These are phyloP conservation scores for Dunckerocampus dactyliophorus DNA, from an alignment of 2,113 vertebrate species.

Conservation along the genomic window DNA sequence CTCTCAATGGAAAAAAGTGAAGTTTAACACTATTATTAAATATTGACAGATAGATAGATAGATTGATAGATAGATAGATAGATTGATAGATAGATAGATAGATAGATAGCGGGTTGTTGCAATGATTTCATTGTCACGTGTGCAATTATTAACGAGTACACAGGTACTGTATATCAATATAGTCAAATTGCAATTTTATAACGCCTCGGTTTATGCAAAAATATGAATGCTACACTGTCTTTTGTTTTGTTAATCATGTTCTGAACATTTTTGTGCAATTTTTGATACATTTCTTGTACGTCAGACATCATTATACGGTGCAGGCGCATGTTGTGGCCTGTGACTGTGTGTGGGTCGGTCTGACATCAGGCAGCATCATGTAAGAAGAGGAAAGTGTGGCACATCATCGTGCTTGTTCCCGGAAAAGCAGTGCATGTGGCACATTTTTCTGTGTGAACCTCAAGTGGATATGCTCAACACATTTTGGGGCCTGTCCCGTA, in stretches of 20 bases:
- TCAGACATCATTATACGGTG: too few relatives aligned
- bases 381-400: not conserved
- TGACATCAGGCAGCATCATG: not conserved
- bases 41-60: not conserved
- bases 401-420: constrained; percentile 5
- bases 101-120: too few relatives aligned
- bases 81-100: not conserved
- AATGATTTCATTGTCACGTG: too few relatives aligned
- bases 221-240: not conserved
- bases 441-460: constrained; percentile 5
- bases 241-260: not conserved
- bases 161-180: too few relatives aligned
- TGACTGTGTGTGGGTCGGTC: not conserved
- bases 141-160: too few relatives aligned
- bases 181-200: too few relatives aligned
- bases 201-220: too few relatives aligned
- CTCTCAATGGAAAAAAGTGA: too few relatives aligned
- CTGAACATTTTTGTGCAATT: too few relatives aligned
- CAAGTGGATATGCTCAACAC: constrained; percentile 8
- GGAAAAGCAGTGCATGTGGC: not conserved
- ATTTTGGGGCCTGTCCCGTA: constrained; percentile 10
- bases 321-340: not conserved
- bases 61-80: not conserved
- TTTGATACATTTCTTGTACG: too few relatives aligned
- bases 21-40: too few relatives aligned